Evolutionary conservation across 2,797 vertebrate species (phyloP).

Genomic region (Takifugu rubripes): DNA sequence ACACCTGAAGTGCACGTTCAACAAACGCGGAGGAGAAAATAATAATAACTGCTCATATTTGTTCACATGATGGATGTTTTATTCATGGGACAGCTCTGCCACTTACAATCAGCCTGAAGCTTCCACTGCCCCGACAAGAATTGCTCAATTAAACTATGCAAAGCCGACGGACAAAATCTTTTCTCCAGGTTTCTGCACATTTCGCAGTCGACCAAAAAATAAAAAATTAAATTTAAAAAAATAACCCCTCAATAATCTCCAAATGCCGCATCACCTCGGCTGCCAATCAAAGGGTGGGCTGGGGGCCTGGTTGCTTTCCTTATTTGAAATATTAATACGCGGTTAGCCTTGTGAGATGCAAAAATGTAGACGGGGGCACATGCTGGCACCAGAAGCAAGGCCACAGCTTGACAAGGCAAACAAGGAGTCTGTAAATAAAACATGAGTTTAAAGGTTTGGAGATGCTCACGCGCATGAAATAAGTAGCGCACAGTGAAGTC

Average conservation of each 20-base stretch:
- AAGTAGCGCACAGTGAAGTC: conserved; percentile 39
- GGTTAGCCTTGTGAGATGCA: conserved; percentile 79
- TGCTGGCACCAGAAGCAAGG: conserved; percentile 73
- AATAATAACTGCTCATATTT: conserved; percentile 62
- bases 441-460: conserved; percentile 72
- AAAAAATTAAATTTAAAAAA: conserved; percentile 9
- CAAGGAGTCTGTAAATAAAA: conserved; percentile 75
- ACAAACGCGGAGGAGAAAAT: conserved; percentile 55
- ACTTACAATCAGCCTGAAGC: conserved; percentile 54
- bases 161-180: conserved; percentile 56
- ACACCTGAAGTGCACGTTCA: conserved; percentile 41
- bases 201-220: conserved; percentile 20
- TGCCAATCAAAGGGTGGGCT: conserved; percentile 62
- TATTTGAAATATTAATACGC: conserved; percentile 80
- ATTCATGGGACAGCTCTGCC: conserved; percentile 69
- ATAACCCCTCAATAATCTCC: conserved; percentile 64
- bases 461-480: conserved; percentile 65
- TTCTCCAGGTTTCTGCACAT: conserved; percentile 2
- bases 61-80: conserved; percentile 55
- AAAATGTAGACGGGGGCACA: conserved; percentile 70
- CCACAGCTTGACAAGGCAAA: conserved; percentile 78
- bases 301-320: conserved; percentile 59
- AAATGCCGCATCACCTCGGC: conserved; percentile 58
- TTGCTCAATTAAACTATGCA: conserved; percentile 60
- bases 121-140: conserved; percentile 45